Conservation (phyloP, 1,140 invertebrate genomes). For the Varroa destructor region DNA sequence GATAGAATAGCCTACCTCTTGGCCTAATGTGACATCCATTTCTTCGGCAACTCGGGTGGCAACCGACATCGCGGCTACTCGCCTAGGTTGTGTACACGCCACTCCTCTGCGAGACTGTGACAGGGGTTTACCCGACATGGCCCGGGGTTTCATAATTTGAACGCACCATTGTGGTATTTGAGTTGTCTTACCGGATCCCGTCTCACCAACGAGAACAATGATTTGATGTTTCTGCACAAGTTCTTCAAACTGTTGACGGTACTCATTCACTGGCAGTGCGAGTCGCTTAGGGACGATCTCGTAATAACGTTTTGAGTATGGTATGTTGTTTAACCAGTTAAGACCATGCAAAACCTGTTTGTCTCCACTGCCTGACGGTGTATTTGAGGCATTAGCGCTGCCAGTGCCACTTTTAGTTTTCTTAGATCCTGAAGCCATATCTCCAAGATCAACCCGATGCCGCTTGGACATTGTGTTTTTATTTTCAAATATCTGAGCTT, state of each 20-base stretch:
- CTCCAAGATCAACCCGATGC: conserved; percentile 17
- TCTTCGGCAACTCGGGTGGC: conserved; percentile 95
- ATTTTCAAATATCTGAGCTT: too few species aligned
- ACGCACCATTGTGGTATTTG: conserved; percentile 74
- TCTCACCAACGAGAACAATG: conserved; percentile 88
- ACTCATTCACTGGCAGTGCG: conserved; percentile 91
- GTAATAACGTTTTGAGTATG: conserved; percentile 40
- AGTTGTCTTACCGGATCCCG: conserved; percentile 93
- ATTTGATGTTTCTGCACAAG: conserved; percentile 73
- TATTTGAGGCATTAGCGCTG: background rate
- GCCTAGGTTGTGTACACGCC: conserved; percentile 88
- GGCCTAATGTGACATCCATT: conserved; percentile 92
- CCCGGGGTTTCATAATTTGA: conserved; percentile 62
- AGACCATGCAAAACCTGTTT: background rate
- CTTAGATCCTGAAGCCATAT: conserved; percentile 3
- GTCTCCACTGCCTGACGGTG: background rate
- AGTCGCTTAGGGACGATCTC: conserved; percentile 63
- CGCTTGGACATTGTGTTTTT: background rate
- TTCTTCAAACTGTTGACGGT: conserved; percentile 87
- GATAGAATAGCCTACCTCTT: conserved; percentile 98
- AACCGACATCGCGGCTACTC: conserved; percentile 98
- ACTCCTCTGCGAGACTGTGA: conserved; percentile 54
- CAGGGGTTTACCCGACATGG: background rate
- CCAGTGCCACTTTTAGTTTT: background rate
- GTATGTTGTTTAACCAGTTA: conserved; percentile 35